Evolutionary conservation across 2,797 vertebrate species (phyloP), one percentile per base, ranked within the genome.

Genomic region (Botia almorhae): DNA sequence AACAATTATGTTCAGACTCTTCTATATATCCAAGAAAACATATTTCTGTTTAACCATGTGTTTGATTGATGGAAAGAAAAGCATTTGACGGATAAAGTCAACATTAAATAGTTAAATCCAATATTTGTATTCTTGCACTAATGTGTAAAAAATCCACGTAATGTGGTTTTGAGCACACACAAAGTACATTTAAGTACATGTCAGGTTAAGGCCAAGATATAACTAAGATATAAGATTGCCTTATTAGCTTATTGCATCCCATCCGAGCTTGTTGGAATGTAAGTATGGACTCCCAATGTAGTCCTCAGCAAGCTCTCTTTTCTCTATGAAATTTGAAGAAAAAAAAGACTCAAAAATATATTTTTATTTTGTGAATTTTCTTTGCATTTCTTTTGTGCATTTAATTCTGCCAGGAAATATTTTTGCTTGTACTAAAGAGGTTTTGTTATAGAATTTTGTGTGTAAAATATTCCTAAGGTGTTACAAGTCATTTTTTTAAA

Each of bases 1-100:
- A 74, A 77, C 77, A 61, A 64, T 71, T 81, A 80, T 76, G 29
- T 69, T 76, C 19, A 12, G 48, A 65, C 23, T 80, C 26, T 36
- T 51, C 19, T 5, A 48, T 71, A 29, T 55, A 56, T 67, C 46
- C 19, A 12, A 43, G 53, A 83, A 76, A 61, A 53, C 56, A 60
- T 39, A 61, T 78, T 71, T 75, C 71, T 76, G 17, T 72, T 78
- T 39, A 69, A 60, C 1, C 12, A 48, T 51, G 26, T 51, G 46
- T 78, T 76, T 14, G 13, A 76, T 58, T 64, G 7, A 26, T 46
- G 19, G 51, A 5, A 73, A 11, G 23, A 19, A 50, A 53, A 16
- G 7, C 43, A 64, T 21, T 7, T 2, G n/a, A 17, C 0, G 21
- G 43, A 51, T 72, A 76, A 69, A 43, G 55, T 65, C 55, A 29